A percentile compares a stretch with the other conserved stretches of the same genome.
Conservation (phyloP, 1,140 invertebrate genomes). For the Plodia interpunctella region DNA sequence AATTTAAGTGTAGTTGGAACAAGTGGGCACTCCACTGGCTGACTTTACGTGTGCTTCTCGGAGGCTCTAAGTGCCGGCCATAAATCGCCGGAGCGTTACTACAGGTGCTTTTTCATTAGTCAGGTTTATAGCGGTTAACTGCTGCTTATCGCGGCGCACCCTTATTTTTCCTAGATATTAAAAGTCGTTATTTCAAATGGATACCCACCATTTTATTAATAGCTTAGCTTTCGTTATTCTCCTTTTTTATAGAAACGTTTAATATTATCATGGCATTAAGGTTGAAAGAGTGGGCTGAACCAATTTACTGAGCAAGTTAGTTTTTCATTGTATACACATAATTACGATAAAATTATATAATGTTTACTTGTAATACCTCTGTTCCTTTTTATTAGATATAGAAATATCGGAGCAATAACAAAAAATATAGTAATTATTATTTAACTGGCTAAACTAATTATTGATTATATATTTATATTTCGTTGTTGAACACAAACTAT, state of each 20-base stretch:
- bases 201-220: constrained; percentile 1
- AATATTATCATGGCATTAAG: neutral
- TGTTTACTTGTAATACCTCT: neutral
- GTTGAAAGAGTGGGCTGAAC: neutral
- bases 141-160: constrained; percentile 15
- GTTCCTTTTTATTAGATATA: too few species aligned
- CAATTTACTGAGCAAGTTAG: too few species aligned
- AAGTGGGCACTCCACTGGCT: constrained; percentile 41
- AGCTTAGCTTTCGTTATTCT: neutral
- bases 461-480: too few species aligned
- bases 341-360: too few species aligned
- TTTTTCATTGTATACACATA: too few species aligned
- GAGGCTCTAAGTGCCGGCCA: constrained; percentile 53
- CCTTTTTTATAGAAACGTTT: neutral
- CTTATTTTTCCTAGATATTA: constrained; percentile 12
- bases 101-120: constrained; percentile 52
- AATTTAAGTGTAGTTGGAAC: constrained; percentile 36
- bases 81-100: constrained; percentile 53
- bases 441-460: too few species aligned
- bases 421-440: too few species aligned
- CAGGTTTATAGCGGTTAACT: constrained; percentile 25
- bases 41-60: constrained; percentile 42
- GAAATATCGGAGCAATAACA: too few species aligned
- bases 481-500: too few species aligned
- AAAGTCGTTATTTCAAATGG: neutral